Evolutionary conservation across 1,140 invertebrate genomes (phyloP).

Genomic region (Tetraneura akinire): DNA sequence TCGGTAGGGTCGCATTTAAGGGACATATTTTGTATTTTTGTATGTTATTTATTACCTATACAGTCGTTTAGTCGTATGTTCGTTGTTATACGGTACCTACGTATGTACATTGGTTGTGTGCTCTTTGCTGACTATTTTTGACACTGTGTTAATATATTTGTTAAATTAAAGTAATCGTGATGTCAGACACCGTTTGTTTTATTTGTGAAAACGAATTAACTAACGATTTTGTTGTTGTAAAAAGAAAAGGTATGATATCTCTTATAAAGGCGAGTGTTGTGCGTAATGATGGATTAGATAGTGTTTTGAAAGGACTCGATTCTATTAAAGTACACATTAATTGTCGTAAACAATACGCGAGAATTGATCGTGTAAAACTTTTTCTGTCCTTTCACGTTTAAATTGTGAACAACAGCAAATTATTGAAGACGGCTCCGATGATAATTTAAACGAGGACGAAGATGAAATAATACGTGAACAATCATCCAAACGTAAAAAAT

Average conservation of each 20-base stretch:
- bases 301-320: constrained; percentile 14
- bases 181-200: constrained; percentile 13
- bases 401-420: too few relatives aligned
- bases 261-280: constrained; percentile 8
- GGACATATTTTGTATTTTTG: too few relatives aligned
- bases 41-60: too few relatives aligned
- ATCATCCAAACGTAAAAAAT: too few relatives aligned
- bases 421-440: too few relatives aligned
- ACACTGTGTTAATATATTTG: not conserved
- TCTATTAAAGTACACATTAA: constrained; percentile 27
- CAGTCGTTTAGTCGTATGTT: too few relatives aligned
- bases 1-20: too few relatives aligned
- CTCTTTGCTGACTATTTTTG: not conserved
- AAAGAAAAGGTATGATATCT: not conserved
- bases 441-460: too few relatives aligned
- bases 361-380: constrained; percentile 20
- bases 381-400: too few relatives aligned
- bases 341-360: constrained; percentile 15
- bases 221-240: constrained; percentile 8
- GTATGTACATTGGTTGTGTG: not conserved
- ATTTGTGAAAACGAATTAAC: constrained; percentile 1
- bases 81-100: not conserved
- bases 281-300: not conserved
- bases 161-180: constrained; percentile 7
- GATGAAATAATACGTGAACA: too few relatives aligned